These are phyloP conservation scores for Gnathonemus longibarbis DNA, from an alignment of 2,113 vertebrate species.

Conservation along the genomic window DNA sequence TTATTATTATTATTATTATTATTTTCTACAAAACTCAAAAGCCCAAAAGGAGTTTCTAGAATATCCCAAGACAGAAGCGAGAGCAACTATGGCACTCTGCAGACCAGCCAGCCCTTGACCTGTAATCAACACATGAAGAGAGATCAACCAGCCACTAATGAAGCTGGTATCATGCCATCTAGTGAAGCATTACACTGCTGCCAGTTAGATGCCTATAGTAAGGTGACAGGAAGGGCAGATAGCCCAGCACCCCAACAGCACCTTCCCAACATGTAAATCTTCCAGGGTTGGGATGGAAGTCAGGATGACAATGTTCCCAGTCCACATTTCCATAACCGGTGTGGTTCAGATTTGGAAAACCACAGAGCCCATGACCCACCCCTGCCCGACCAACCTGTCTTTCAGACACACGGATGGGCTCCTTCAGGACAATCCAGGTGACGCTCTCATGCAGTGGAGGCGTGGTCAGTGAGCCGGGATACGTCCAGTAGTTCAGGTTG, in stretches of 20 bases:
- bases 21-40: neutral
- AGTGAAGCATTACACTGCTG: neutral
- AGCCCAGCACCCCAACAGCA: neutral
- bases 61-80: neutral
- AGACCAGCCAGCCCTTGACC: neutral
- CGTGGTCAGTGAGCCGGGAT: constrained; percentile 86
- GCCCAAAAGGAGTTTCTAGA: neutral
- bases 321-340: neutral
- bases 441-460: constrained; percentile 89
- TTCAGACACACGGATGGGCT: constrained; percentile 79
- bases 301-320: neutral
- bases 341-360: constrained; percentile 14
- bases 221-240: neutral
- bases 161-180: neutral
- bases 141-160: neutral
- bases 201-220: neutral
- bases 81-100: neutral
- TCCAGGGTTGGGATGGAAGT: neutral
- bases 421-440: constrained; percentile 84
- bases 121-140: neutral
- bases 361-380: constrained; percentile 17
- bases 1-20: too few species aligned
- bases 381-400: constrained; percentile 69
- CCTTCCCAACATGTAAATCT: constrained; percentile 9
- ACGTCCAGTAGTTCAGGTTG: constrained; percentile 86